These are phyloP conservation scores for Chrysomela aeneicollis DNA, from an alignment of 2,888 invertebrate genomes.

Conservation along the genomic window DNA sequence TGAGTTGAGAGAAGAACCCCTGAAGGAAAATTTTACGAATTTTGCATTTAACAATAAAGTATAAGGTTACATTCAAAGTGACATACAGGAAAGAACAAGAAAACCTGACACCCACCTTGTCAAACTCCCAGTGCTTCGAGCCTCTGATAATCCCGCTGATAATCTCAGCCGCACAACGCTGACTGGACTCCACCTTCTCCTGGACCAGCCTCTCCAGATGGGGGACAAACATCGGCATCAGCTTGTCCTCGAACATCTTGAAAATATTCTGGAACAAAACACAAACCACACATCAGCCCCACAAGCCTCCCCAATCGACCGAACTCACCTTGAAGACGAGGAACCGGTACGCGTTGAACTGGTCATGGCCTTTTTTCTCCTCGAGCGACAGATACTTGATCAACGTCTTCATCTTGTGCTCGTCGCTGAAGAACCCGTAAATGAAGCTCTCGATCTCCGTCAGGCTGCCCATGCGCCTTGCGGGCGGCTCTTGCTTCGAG, in stretches of 20 bases:
- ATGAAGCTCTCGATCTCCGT: slow-evolving; percentile 72
- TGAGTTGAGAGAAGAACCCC: too few relatives aligned
- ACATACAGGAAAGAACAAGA: too few relatives aligned
- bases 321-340: slow-evolving; percentile 74
- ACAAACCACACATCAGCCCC: not conserved
- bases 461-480: slow-evolving; percentile 65
- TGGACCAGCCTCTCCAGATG: slow-evolving; percentile 73
- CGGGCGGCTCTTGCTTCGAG: slow-evolving; percentile 66
- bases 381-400: slow-evolving; percentile 80
- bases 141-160: slow-evolving; percentile 82
- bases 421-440: slow-evolving; percentile 72
- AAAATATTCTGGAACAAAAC: slow-evolving; percentile 69
- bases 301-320: too few relatives aligned
- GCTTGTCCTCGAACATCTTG: slow-evolving; percentile 76
- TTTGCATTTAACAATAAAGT: too few relatives aligned
- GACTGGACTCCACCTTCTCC: slow-evolving; percentile 77
- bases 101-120: slow-evolving; percentile 55
- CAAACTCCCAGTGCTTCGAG: slow-evolving; percentile 81
- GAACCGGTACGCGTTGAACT: slow-evolving; percentile 75
- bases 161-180: slow-evolving; percentile 85
- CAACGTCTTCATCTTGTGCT: slow-evolving; percentile 73
- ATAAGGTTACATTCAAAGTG: too few relatives aligned
- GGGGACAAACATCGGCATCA: slow-evolving; percentile 69
- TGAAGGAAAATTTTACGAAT: too few relatives aligned
- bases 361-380: slow-evolving; percentile 86